A percentile compares a stretch with the other conserved stretches of the same genome.
Evolutionary conservation across 2,797 vertebrate genomes (phyloP).

Genomic region (Anas capensis): DNA sequence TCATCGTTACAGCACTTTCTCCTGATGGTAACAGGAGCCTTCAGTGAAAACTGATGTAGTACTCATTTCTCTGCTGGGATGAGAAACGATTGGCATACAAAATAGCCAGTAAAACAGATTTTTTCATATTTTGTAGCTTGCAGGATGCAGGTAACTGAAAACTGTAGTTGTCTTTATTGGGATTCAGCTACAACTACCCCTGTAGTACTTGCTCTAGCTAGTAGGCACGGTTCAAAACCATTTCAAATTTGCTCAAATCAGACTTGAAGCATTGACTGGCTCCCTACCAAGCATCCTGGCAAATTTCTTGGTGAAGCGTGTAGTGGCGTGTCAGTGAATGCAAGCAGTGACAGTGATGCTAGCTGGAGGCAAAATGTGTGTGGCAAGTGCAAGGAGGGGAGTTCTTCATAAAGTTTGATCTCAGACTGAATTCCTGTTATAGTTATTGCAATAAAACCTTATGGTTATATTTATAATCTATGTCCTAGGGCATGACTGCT

Average conservation of each 20-base stretch:
- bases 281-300: background rate
- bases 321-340: rapidly evolving
- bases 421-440: background rate
- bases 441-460: background rate
- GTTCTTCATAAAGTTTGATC: background rate
- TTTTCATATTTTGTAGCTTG: background rate
- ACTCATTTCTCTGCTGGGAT: background rate
- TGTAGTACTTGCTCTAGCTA: background rate
- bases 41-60: background rate
- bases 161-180: background rate
- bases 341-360: background rate
- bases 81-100: background rate
- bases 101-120: background rate
- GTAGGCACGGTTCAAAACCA: background rate
- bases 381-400: background rate
- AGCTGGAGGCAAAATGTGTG: background rate
- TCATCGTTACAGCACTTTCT: background rate
- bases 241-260: background rate
- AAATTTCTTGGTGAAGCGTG: background rate
- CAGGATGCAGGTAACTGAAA: background rate
- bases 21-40: background rate
- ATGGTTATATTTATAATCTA: background rate
- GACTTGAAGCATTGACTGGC: background rate
- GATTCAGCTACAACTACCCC: rapidly evolving
- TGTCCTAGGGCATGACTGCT: background rate